A percentile compares a stretch with the other conserved stretches of the same genome.
Conservation (phyloP, 2,113 vertebrate species). For the Corythornis cristatus region DNA sequence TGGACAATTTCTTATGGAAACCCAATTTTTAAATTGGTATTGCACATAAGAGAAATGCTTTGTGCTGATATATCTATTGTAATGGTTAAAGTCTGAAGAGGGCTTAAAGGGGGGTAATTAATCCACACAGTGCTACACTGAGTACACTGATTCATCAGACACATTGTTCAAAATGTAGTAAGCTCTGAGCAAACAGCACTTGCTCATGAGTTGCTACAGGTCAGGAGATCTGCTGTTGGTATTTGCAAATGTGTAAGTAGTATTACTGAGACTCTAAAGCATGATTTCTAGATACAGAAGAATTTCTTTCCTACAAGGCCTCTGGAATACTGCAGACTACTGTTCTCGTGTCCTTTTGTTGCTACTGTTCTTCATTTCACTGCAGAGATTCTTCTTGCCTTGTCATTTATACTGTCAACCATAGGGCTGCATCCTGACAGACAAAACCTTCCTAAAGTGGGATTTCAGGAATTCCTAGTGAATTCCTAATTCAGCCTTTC, state of each 20-base stretch:
- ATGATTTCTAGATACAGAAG: neutral
- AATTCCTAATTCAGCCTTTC: neutral
- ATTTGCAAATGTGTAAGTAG: neutral
- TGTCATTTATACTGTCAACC: neutral
- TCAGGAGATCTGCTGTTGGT: neutral
- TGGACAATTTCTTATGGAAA: neutral
- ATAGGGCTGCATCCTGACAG: neutral
- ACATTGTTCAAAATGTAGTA: neutral
- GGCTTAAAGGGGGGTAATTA: neutral
- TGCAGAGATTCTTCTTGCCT: neutral
- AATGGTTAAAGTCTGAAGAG: neutral
- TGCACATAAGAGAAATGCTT: neutral
- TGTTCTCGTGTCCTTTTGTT: neutral
- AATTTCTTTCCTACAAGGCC: neutral
- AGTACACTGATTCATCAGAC: neutral
- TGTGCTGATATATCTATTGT: neutral
- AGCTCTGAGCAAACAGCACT: neutral
- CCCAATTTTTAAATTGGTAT: neutral
- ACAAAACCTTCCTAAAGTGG: neutral
- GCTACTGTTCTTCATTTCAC: neutral
- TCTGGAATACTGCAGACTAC: neutral
- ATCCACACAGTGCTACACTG: fast-evolving
- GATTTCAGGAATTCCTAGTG: neutral
- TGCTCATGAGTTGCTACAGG: neutral
- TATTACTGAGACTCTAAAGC: neutral